Evolutionary conservation across 2,888 invertebrate species (phyloP), one percentile per base, ranked within the genome.

Genomic region (Tholera decimalis): DNA sequence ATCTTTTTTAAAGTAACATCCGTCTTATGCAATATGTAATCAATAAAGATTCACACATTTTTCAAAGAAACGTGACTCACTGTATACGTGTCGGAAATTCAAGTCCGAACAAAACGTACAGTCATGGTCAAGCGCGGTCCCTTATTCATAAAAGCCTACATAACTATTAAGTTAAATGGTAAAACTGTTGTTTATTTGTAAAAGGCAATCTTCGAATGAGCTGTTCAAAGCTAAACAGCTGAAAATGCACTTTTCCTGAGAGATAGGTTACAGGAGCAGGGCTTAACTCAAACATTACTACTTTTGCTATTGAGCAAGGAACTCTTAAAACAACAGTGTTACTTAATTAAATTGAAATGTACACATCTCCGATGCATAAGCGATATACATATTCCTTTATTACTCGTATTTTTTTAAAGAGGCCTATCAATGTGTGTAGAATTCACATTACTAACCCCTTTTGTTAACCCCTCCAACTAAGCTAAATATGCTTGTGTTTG

Each of bases 61-160:
- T 83, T 75, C 83, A 58, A 35, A 63, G 79, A 83, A 83, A 26
- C 51, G 59, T 83, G 79, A 82, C 30, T 68, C 71, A 76, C 55
- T 54, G 26, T 28, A 7, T 51, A 37, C 22, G 57, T 64, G 64
- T 61, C 37, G 47, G 30, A 60, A 63, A 58, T 65, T 22, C 37
- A 64, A 53, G 51, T 65, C 33, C 47, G 24, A 43, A 30, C 28
- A 26, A 50, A 53, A 22, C 35, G 33, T 28, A 65, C 47, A 57
- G 56, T 62, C 67, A 63, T 57, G 44, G 44, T 41, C 50, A 50
- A 35, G 13, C 41, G 33, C 22, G 28, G 35, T 44, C 28, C 33
- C 11, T 30, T 55, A 41, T 54, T 33, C 46, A 68, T 30, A 56
- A 51, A 28, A 49, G 44, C n/a, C 30, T 30, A 18, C 28, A 9